Percentiles rank a stretch among this genome's conserved stretches.
phyloP scores from a whole-genome alignment of 2,113 vertebrate species.

The Platichthys stellatus region DNA sequence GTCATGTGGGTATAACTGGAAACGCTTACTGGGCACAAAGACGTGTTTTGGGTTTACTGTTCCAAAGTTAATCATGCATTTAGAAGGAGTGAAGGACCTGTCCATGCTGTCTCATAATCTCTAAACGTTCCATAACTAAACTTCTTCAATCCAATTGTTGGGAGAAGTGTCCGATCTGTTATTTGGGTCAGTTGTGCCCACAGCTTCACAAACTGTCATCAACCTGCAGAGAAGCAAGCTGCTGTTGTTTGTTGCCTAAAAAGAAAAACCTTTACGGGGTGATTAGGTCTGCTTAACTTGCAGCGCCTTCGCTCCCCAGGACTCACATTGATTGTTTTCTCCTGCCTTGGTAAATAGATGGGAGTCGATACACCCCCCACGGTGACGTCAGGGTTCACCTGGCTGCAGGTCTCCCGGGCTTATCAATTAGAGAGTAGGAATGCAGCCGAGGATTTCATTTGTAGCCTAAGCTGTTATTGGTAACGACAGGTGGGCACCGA shows the following conservation, averaged over 20 bases:
- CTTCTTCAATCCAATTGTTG: neutral
- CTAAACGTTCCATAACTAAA: neutral
- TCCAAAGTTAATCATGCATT: neutral
- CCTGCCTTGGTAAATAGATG: conserved; percentile 57
- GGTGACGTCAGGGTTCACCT: conserved; percentile 66
- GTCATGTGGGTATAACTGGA: conserved; percentile 9
- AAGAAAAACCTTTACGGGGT: conserved; percentile 29
- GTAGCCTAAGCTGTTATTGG: conserved; percentile 64
- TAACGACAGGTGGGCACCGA: conserved; percentile 70
- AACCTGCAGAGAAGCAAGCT: neutral
- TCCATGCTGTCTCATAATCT: conserved; percentile 1
- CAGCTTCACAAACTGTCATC: conserved; percentile 13
- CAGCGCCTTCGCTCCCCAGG: conserved; percentile 33
- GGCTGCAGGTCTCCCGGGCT: conserved; percentile 47
- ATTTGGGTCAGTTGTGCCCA: conserved; percentile 27
- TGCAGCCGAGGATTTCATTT: conserved; percentile 66
- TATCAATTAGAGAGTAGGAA: conserved; percentile 63
- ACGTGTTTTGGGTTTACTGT: neutral
- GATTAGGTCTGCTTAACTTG: conserved; percentile 60
- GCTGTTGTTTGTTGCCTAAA: conserved; percentile 24
- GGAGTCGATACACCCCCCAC: conserved; percentile 56
- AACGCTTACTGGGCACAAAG: neutral
- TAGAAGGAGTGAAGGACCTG: neutral
- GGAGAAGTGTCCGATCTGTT: conserved; percentile 33
- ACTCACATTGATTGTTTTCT: conserved; percentile 72